These are phyloP conservation scores for Tachysurus fulvidraco DNA, from an alignment of 2,113 vertebrate genomes.

Conservation along the genomic window DNA sequence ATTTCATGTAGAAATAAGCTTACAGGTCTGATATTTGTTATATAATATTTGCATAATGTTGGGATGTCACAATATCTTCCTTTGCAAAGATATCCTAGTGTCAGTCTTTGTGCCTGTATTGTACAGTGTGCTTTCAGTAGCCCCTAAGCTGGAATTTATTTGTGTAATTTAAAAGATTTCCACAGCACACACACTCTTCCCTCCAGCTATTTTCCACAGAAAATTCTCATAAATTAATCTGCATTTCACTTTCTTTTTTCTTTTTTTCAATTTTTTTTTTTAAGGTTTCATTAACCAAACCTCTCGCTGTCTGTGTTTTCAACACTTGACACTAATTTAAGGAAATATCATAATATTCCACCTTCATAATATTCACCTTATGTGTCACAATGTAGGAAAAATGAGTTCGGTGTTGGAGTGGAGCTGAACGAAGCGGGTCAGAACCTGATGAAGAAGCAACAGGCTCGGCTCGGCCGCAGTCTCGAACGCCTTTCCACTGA, in stretches of 20 bases:
- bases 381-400: conserved; percentile 66
- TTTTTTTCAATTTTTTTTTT: background rate
- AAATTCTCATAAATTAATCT: background rate
- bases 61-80: background rate
- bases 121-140: background rate
- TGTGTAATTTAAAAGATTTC: background rate
- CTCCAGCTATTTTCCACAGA: background rate
- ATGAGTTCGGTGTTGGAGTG: conserved; percentile 77
- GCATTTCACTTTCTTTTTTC: background rate
- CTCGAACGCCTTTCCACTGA: conserved; percentile 78
- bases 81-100: background rate
- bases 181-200: background rate
- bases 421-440: conserved; percentile 69
- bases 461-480: conserved; percentile 75
- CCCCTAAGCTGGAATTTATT: background rate
- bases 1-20: background rate
- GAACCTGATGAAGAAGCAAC: conserved; percentile 73
- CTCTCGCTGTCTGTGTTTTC: background rate
- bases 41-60: background rate
- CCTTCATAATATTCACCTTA: background rate
- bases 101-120: background rate
- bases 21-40: background rate
- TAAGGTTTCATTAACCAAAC: background rate
- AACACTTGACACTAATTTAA: background rate
- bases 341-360: background rate